These are phyloP conservation scores for Pseudochirops cupreus DNA, from an alignment of 2,797 vertebrate genomes.

Conservation along the genomic window DNA sequence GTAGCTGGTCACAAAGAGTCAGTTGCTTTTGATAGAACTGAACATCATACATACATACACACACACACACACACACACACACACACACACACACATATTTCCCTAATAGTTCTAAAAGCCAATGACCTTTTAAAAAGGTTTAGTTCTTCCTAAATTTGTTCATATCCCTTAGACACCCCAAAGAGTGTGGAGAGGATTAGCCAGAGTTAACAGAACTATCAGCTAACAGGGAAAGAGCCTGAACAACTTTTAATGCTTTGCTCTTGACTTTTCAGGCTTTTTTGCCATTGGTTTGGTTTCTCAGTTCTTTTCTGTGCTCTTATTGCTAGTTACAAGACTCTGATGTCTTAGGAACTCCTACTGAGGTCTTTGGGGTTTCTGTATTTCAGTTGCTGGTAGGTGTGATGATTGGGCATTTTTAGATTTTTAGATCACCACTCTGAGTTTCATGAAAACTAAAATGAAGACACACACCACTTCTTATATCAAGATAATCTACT, in stretches of 20 bases:
- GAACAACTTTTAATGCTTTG: background rate
- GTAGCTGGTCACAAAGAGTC: too few species aligned
- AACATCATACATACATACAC: too few species aligned
- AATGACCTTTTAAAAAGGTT: conserved; percentile 16
- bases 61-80: too few species aligned
- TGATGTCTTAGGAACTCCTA: background rate
- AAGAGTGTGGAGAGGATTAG: background rate
- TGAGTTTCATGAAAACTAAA: conserved; percentile 31
- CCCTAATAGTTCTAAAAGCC: background rate
- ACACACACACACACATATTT: too few species aligned
- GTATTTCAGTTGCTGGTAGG: background rate
- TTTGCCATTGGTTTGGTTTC: background rate
- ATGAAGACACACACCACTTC: conserved; percentile 10
- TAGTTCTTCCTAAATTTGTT: background rate
- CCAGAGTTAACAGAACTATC: background rate
- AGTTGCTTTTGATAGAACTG: too few species aligned
- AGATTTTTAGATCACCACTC: background rate
- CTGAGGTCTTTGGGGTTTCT: background rate
- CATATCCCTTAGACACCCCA: background rate
- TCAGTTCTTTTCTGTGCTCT: conserved; percentile 13
- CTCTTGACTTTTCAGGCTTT: background rate
- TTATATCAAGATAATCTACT: background rate
- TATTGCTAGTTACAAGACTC: background rate
- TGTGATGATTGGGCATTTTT: background rate
- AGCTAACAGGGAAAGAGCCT: background rate